phyloP scores from a whole-genome alignment of 2,888 invertebrate genomes.

The Hanleya hanleyi region DNA sequence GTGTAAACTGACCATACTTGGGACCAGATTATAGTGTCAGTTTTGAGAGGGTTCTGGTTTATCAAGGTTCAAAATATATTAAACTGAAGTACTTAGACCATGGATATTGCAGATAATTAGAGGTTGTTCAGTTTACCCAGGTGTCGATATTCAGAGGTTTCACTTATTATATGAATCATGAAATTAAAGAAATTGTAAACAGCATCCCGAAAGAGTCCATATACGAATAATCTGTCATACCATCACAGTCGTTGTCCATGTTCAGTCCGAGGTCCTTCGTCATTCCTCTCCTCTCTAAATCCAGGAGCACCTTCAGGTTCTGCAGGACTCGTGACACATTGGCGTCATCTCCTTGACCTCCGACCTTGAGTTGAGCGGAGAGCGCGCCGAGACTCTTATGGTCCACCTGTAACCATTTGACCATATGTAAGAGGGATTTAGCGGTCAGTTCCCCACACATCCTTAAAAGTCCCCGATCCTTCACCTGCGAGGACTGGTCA shows the following conservation, averaged over 20 bases:
- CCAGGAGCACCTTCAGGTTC: slow-evolving; percentile 54
- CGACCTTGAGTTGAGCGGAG: slow-evolving; percentile 43
- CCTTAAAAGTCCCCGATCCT: neutral
- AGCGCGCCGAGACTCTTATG: slow-evolving; percentile 57
- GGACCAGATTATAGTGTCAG: too few relatives aligned
- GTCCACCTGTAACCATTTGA: slow-evolving; percentile 70
- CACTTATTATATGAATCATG: too few relatives aligned
- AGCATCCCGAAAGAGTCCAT: neutral
- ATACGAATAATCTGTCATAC: slow-evolving; percentile 40
- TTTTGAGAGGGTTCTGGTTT: too few relatives aligned
- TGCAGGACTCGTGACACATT: slow-evolving; percentile 28
- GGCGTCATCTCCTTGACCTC: slow-evolving; percentile 46
- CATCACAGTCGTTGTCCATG: too few relatives aligned
- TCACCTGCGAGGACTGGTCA: neutral
- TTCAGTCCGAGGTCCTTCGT: neutral
- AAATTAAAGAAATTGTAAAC: neutral
- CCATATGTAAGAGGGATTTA: slow-evolving; percentile 69
- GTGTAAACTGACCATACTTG: too few relatives aligned
- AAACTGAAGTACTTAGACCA: too few relatives aligned
- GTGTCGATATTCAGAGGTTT: too few relatives aligned
- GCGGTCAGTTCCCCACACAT: slow-evolving; percentile 60
- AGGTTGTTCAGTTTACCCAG: too few relatives aligned
- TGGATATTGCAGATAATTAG: too few relatives aligned
- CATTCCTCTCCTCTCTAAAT: slow-evolving; percentile 48
- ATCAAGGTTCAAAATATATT: too few relatives aligned